Evolutionary conservation across 2,113 vertebrate species (phyloP).

Genomic region (Puntigrus tetrazona): DNA sequence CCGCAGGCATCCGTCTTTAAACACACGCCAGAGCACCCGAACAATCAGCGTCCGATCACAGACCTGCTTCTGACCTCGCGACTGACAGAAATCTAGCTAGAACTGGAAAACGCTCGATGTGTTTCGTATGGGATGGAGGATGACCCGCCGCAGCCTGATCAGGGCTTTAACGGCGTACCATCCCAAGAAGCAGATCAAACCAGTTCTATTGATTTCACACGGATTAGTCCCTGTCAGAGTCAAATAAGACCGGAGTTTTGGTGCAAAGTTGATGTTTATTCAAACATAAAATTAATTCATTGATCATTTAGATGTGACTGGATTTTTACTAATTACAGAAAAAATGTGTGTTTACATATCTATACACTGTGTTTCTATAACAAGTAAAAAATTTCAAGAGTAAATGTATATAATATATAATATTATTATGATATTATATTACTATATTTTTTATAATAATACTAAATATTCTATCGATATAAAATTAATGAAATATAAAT

Average conservation of each 20-base stretch:
- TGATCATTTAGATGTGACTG: not conserved
- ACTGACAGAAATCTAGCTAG: not conserved
- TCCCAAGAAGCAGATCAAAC: not conserved
- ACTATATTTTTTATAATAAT: too few relatives aligned
- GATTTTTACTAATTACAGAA: not conserved
- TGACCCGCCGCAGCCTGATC: not conserved
- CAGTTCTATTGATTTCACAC: constrained; percentile 10
- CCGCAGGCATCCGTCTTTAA: not conserved
- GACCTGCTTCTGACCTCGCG: not conserved
- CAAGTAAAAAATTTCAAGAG: too few relatives aligned
- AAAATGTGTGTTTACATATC: too few relatives aligned
- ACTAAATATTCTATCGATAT: too few relatives aligned
- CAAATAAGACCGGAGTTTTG: not conserved
- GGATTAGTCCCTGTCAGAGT: not conserved
- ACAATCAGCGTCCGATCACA: not conserved
- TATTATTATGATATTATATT: too few relatives aligned
- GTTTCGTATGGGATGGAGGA: not conserved
- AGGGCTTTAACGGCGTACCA: not conserved
- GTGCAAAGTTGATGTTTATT: not conserved
- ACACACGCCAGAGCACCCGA: not conserved
- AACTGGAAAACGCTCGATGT: not conserved
- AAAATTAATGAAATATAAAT: too few relatives aligned
- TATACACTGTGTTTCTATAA: too few relatives aligned
- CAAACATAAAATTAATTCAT: not conserved
- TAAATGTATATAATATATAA: too few relatives aligned